These are phyloP conservation scores for Podabrus alpinus DNA, from an alignment of 2,888 invertebrate genomes.

Conservation along the genomic window DNA sequence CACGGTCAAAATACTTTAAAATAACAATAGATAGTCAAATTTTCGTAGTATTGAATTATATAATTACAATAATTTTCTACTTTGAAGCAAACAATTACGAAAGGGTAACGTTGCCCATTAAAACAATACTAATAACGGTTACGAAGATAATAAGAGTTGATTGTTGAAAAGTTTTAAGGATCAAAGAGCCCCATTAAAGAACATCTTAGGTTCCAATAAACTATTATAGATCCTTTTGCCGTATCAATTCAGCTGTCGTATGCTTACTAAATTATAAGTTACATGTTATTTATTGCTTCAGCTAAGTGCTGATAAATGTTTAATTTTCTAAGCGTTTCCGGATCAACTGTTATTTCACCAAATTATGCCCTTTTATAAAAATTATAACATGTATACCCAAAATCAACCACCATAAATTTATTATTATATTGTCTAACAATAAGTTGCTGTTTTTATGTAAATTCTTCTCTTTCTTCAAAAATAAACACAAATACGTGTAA, in stretches of 20 bases:
- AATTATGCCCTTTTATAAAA: conserved; percentile 8
- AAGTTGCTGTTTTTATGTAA: neutral
- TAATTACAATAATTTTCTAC: neutral
- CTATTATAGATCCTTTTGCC: conserved; percentile 20
- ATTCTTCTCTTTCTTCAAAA: neutral
- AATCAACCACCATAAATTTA: neutral
- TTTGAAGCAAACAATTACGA: neutral
- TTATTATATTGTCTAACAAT: neutral
- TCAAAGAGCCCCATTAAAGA: neutral
- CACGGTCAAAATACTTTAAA: neutral
- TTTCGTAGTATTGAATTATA: neutral
- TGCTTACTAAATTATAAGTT: conserved; percentile 27
- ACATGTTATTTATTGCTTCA: conserved; percentile 28
- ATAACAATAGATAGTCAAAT: neutral
- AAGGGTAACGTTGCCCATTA: neutral
- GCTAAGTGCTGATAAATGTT: conserved; percentile 27
- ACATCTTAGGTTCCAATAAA: conserved; percentile 10
- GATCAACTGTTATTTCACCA: conserved; percentile 9
- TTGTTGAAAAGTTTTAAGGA: neutral
- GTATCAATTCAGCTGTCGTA: conserved; percentile 31
- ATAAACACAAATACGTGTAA: neutral
- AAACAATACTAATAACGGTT: conserved; percentile 1
- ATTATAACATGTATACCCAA: neutral
- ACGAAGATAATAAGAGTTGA: neutral
- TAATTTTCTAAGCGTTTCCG: conserved; percentile 26